A percentile compares a stretch with the other conserved stretches of the same genome.
phyloP scores from a whole-genome alignment of 1,140 invertebrate genomes.

The Rhopalosiphum maidis region DNA sequence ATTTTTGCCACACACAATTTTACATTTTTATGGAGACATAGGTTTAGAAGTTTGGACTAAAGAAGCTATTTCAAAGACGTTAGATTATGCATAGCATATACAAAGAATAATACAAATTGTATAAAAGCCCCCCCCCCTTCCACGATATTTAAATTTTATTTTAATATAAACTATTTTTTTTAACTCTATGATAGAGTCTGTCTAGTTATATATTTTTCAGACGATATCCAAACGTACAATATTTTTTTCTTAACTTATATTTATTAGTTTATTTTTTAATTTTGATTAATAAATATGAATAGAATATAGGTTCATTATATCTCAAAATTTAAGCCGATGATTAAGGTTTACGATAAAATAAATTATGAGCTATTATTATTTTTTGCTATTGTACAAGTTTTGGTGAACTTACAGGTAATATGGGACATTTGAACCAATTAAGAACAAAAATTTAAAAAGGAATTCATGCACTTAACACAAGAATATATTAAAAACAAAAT shows the following conservation, averaged over 20 bases:
- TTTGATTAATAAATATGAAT: background rate
- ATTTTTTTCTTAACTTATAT: background rate
- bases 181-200: background rate
- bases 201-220: background rate
- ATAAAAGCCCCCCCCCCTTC: no score
- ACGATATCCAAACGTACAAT: background rate
- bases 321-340: background rate
- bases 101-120: background rate
- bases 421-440: background rate
- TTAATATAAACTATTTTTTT: background rate
- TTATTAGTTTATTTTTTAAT: background rate
- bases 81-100: background rate
- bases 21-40: background rate
- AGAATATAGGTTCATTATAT: background rate
- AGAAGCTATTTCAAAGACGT: background rate
- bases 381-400: background rate
- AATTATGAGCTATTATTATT: background rate
- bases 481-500: background rate
- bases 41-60: no score
- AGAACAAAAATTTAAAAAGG: background rate
- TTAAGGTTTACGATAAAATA: background rate
- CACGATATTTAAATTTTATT: no score
- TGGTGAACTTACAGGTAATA: background rate
- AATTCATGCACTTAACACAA: background rate
- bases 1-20: background rate